Base-by-base conservation (phyloP, 1,140 invertebrate genomes). In the Macrobrachium rosenbergii region DNA sequence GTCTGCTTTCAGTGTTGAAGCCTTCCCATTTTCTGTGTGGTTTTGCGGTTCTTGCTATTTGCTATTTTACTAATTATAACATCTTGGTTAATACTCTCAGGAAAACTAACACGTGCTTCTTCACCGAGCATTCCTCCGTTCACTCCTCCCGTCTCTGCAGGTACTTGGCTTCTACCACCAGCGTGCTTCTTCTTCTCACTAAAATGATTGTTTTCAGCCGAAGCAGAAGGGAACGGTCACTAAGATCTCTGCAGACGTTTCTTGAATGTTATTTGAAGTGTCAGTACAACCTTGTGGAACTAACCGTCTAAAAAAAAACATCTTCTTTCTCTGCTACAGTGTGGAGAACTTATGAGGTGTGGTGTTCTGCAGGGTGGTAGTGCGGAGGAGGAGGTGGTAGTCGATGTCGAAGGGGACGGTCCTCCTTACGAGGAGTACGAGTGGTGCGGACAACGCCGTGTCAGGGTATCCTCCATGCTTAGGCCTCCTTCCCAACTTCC, bases 331-430 rank as follows among this genome's bases (percentile, higher is more conserved):
- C 52, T 59, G 14, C 69, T 60, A 76, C 76, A 87, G 84, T 87
- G 77, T 28, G 84, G 84, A 16, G 84, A 62, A 64, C 60, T 81
- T 52, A 52, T 52, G 19, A 23, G 43, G 43, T 69, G 58, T 21
- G 84, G 77, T 23, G 63, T 80, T n/a, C 77, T 80, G 59, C 77
- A 80, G 69, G 52, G 69, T 7, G 82, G 72, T 62, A 76, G 77
- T 62, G 67, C 69, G 43, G 89, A 89, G 78, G 89, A 89, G 58
- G 89, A 87, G 82, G 89, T 87, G 82, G 89, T 89, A 2, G 52
- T 52, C 52, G 89, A 89, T 72, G 89, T 89, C 77, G 89, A 89
- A 69, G 89, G 89, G 5, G 89, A 89, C 62, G 84, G 80, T 28
- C 88, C 52, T 8, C 52, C 88, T 11, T 87, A 87, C 64, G 89